Evolutionary conservation across 2,888 invertebrate species (phyloP).

Genomic region (Drosophila siamana): DNA sequence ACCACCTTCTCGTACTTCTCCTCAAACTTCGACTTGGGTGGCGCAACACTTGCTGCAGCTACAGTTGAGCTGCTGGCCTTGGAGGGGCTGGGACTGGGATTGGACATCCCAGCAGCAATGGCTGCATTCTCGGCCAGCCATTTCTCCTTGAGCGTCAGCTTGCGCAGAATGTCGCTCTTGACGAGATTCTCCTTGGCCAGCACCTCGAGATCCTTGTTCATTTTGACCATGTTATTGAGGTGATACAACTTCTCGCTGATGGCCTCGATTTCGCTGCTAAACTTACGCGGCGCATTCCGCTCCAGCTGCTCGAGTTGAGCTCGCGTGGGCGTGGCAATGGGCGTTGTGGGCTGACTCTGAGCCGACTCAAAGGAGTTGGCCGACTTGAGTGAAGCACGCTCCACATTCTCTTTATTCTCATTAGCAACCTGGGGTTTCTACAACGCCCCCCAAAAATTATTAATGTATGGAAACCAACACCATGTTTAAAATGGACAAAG

Average conservation of each 20-base stretch:
- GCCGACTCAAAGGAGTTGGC: constrained; percentile 75
- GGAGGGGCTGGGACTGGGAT: background rate
- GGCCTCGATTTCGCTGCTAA: constrained; percentile 84
- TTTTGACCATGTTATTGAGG: constrained; percentile 84
- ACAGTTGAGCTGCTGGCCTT: background rate
- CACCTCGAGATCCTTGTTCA: constrained; percentile 84
- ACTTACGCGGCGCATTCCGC: constrained; percentile 77
- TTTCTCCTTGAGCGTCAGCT: constrained; percentile 84
- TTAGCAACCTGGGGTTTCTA: constrained; percentile 50
- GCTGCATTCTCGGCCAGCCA: constrained; percentile 83
- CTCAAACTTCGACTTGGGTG: constrained; percentile 74
- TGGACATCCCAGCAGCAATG: constrained; percentile 62
- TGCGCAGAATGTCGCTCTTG: constrained; percentile 84
- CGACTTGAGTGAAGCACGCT: constrained; percentile 62
- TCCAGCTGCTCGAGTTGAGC: constrained; percentile 83
- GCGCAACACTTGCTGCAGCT: background rate
- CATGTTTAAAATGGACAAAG: constrained; percentile 51
- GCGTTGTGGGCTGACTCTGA: constrained; percentile 53
- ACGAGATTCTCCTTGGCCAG: constrained; percentile 84
- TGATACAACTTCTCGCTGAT: constrained; percentile 85
- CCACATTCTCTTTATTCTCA: constrained; percentile 75
- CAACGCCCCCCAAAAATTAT: background rate
- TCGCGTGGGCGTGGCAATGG: constrained; percentile 53
- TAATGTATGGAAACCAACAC: constrained; percentile 76
- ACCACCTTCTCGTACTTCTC: constrained; percentile 72